phyloP scores from a whole-genome alignment of 2,888 invertebrate genomes.

The Aphodius granarius region DNA sequence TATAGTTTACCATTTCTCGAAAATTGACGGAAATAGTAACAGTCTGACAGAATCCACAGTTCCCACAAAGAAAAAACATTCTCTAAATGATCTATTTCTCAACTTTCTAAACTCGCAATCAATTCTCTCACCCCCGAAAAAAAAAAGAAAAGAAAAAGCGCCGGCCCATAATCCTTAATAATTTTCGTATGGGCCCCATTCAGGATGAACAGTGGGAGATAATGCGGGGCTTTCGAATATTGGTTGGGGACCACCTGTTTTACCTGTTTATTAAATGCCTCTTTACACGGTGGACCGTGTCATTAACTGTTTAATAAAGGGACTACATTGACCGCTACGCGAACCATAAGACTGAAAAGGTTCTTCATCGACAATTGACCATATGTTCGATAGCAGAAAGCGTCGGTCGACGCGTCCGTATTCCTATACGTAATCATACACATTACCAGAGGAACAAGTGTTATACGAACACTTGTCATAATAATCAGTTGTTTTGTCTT shows the following conservation, averaged over 20 bases:
- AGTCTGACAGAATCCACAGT: no score
- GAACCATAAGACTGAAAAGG: conserved; percentile 25
- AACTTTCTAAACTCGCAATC: background rate
- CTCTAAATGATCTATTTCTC: background rate
- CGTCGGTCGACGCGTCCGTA: background rate
- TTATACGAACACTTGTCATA: conserved; percentile 20
- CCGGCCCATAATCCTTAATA: background rate
- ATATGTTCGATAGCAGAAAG: conserved; percentile 28
- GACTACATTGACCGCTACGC: conserved; percentile 22
- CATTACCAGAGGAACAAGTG: conserved; percentile 20
- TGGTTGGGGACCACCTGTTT: background rate
- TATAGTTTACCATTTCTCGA: no score
- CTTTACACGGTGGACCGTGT: conserved; percentile 13
- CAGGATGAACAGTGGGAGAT: background rate
- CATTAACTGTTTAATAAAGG: conserved; percentile 18
- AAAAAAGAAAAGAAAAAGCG: background rate
- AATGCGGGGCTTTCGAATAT: background rate
- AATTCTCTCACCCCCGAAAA: background rate
- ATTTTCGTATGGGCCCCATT: background rate
- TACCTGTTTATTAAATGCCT: conserved; percentile 20
- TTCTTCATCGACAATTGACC: conserved; percentile 28
- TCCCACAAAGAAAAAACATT: no score
- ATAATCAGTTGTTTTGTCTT: conserved; percentile 26
- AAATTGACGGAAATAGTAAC: no score
- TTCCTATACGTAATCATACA: conserved; percentile 23